Conservation (phyloP, 2,797 vertebrate species). For the Petrocephalus schoutedeni region DNA sequence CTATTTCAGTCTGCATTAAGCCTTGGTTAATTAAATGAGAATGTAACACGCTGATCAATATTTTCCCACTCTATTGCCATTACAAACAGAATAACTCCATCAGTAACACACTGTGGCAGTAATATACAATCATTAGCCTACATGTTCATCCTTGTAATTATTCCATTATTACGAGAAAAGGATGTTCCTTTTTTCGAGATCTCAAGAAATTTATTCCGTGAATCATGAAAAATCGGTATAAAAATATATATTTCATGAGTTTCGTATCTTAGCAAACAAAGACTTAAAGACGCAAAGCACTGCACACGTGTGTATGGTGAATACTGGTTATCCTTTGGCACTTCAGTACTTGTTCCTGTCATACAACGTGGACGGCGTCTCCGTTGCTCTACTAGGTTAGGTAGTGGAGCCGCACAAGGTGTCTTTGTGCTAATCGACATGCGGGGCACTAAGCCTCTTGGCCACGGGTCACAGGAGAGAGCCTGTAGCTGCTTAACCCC, state of each 20-base stretch:
- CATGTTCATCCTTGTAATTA: background rate
- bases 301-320: too few relatives aligned
- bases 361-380: background rate
- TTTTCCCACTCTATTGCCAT: background rate
- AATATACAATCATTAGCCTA: background rate
- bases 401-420: background rate
- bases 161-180: background rate
- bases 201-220: background rate
- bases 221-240: background rate
- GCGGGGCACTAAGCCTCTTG: constrained; percentile 34
- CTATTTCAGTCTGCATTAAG: background rate
- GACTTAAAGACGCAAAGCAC: background rate
- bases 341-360: background rate
- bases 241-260: background rate
- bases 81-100: background rate
- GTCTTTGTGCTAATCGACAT: constrained; percentile 22
- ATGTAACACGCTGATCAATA: background rate
- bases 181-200: background rate
- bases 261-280: background rate
- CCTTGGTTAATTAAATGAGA: background rate
- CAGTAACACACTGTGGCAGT: background rate
- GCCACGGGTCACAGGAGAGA: constrained; percentile 37
- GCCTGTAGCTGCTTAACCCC: constrained; percentile 50
- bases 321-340: too few relatives aligned
- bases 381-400: background rate